Conservation (phyloP, 2,113 vertebrate species). For the Ptyas mucosa region DNA sequence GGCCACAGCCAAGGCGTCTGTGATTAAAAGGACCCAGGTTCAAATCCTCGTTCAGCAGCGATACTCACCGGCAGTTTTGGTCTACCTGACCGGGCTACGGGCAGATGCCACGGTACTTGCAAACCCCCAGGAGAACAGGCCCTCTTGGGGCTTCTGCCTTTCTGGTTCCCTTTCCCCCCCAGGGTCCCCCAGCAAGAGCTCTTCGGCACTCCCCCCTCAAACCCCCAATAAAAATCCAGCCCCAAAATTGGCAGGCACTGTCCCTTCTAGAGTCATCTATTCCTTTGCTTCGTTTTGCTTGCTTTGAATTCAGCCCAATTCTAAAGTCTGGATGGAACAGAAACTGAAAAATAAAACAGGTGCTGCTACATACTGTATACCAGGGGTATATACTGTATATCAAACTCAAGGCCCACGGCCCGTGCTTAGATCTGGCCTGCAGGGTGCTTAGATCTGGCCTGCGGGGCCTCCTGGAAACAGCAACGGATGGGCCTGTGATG, state of each 20-base stretch:
- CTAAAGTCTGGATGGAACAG: not conserved
- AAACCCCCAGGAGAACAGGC: not conserved
- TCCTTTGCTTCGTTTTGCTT: not conserved
- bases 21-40: not conserved
- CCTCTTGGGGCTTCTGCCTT: not conserved
- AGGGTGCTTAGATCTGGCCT: no score
- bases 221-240: not conserved
- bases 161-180: not conserved
- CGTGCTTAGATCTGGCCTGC: no score
- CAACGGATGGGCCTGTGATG: no score
- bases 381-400: no score
- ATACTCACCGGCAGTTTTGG: not conserved
- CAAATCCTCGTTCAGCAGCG: not conserved
- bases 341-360: not conserved
- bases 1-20: not conserved
- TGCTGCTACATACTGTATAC: not conserved
- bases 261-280: no score
- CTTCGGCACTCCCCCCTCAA: not conserved
- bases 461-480: no score
- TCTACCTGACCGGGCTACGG: not conserved
- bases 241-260: not conserved
- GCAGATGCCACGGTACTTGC: not conserved
- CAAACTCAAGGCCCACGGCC: no score
- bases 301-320: not conserved
- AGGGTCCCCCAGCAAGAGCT: not conserved